Evolutionary conservation across 2,797 vertebrate species (phyloP), one percentile per base, ranked within the genome.

Genomic region (Coilia nasus): DNA sequence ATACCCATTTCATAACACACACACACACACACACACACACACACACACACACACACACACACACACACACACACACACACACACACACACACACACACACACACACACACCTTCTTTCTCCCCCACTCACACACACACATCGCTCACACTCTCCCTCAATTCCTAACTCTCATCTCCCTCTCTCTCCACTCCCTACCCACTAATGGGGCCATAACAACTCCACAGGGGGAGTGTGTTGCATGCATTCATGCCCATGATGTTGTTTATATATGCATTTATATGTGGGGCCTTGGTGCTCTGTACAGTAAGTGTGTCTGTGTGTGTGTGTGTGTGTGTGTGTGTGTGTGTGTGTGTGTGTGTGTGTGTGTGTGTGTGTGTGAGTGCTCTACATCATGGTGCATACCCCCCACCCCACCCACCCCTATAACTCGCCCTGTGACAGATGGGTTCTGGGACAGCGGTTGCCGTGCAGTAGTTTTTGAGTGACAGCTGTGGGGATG

Each of bases 201-300:
- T 94, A 95, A 95, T 93, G 92, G 90, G 81, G 59, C 87, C 0
- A 88, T 85, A 86, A 89, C 88, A 83, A 83, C 67, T 71, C 67
- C 28, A 31, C 9, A 11, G 62, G 62, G 62, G 25, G 62, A 11
- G 28, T 14, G 9, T 54, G 35, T 54, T 54, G 50, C 50, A 25
- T 31, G 62, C n/a, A 62, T 62, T 21, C 59, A 62, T 82, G 56
- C 83, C 80, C 87, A 88, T 83, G 89, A 23, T 28, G 23, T 25
- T 41, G 10, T 28, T 11, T 75, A 15, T 71, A 28, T 31, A 28
- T 31, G 15, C 25, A n/a, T 23, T 28, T 71, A 10, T 35, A 5
- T 17, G 11, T 64, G 64, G 28, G 67, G 78, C 82, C n/a, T n/a
- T n/a, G 0, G 82, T 81, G 64, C 14, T 10, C 44, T 60, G 47